Base-by-base conservation (phyloP, 2,797 vertebrate genomes). In the Pygocentrus nattereri region DNA sequence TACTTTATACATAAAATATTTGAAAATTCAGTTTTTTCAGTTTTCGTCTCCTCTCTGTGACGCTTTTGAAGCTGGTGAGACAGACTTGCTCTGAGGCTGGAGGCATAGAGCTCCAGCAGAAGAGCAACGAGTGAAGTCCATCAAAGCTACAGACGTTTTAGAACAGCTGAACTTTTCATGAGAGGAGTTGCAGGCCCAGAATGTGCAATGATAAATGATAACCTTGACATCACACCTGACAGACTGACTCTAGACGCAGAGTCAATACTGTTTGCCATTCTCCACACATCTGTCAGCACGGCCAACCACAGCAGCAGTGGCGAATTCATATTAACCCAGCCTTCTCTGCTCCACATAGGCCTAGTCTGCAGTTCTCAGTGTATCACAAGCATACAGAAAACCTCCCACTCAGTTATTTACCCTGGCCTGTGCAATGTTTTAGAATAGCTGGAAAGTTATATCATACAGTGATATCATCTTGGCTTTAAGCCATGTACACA, bases 121-220 rank as follows among this genome's bases (percentile, higher is more conserved):
- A 74, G 38, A 13, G 11, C 16, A 12, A 19, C 16, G 10, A 23
- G 0, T 78, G 70, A 81, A 81, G 50, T 30, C 61, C 50, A 23
- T 77, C 30, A 81, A 81, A 77, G 67, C 54, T 30, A 41, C 25
- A 59, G 52, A 50, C 68, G 65, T 76, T 34, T 70, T 52, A 81
- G 73, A 81, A 76, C 73, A 70, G 73, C 74, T 82, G 67, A 77
- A 49, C 69, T 64, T 76, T 79, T 72, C 27, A 64, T 56, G 61
- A 30, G 49, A 34, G 30, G 69, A 38, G 52, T 38, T 56, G 21
- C 54, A 19, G 58, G 25, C 30, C 50, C 11, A 79, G 64, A 59
- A 74, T 78, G 67, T 73, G 49, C 76, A 78, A 78, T 79, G 72
- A 79, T 84, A 11, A 86, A 80, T 31, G 71, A 78, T 85, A 41